phyloP scores from a whole-genome alignment of 2,888 invertebrate species.

The Plusia festucae region DNA sequence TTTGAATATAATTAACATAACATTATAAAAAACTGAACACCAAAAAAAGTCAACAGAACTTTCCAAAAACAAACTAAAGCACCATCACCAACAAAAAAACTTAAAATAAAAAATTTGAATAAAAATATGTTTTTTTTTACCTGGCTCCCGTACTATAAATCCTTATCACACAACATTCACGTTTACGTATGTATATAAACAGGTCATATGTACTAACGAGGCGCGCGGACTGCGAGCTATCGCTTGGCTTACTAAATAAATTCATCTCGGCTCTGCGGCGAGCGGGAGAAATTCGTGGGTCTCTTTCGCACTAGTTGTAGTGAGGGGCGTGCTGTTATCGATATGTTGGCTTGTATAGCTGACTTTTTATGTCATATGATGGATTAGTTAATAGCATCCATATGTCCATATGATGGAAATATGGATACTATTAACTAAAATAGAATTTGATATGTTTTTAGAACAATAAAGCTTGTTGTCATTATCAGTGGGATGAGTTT shows the following conservation, averaged over 20 bases:
- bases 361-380: too few species aligned
- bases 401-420: too few species aligned
- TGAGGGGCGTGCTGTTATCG: constrained; percentile 54
- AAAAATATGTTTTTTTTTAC: constrained; percentile 42
- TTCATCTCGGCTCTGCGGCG: constrained; percentile 69
- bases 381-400: too few species aligned
- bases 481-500: too few species aligned
- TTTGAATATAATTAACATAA: not conserved
- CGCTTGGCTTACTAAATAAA: constrained; percentile 79
- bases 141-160: constrained; percentile 58
- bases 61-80: constrained; percentile 36
- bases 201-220: constrained; percentile 65
- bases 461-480: too few species aligned
- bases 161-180: constrained; percentile 62
- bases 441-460: too few species aligned
- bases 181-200: constrained; percentile 66
- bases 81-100: not conserved
- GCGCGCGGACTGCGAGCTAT: constrained; percentile 70
- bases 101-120: constrained; percentile 9
- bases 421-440: too few species aligned
- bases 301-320: constrained; percentile 76
- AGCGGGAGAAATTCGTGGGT: constrained; percentile 68
- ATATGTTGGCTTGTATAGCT: constrained; percentile 42
- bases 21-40: constrained; percentile 11
- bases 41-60: constrained; percentile 30